Conservation (phyloP, 2,797 vertebrate genomes). For the Geotria australis region DNA sequence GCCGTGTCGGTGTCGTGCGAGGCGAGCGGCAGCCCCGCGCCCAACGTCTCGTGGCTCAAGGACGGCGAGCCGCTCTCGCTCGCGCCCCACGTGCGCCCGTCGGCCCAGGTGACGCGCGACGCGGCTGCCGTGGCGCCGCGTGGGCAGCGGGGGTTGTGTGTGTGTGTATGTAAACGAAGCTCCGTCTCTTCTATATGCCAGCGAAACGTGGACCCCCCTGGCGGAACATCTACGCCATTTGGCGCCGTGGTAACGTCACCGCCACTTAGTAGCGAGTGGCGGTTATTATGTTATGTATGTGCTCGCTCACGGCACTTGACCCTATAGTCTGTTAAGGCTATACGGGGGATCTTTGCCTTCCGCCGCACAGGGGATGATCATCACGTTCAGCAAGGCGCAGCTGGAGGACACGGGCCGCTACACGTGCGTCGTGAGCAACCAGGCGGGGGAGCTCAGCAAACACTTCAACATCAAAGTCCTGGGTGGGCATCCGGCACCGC, state of each 20-base stretch:
- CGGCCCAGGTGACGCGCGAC: neutral
- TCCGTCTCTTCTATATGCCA: no score
- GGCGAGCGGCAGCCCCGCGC: constrained; percentile 34
- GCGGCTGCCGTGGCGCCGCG: no score
- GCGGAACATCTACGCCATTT: no score
- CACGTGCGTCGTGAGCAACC: constrained; percentile 42
- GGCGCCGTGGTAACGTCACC: no score
- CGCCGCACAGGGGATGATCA: constrained; percentile 17
- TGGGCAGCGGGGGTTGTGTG: no score
- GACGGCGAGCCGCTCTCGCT: constrained; percentile 12
- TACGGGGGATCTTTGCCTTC: no score
- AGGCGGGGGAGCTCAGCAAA: constrained; percentile 43
- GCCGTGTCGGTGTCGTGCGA: constrained; percentile 24
- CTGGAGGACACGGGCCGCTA: constrained; percentile 31
- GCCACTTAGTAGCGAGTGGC: no score
- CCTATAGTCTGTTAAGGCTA: no score
- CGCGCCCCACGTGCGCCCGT: constrained; percentile 7
- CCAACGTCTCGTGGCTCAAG: constrained; percentile 39
- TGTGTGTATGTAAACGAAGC: no score
- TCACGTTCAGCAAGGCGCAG: constrained; percentile 19
- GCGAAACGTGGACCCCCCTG: no score
- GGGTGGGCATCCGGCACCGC: constrained; percentile 18
- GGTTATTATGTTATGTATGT: no score
- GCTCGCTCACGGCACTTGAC: no score
- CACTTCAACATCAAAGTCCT: constrained; percentile 49